These are phyloP conservation scores for Rapana venosa DNA, from an alignment of 2,888 invertebrate species.

Conservation along the genomic window DNA sequence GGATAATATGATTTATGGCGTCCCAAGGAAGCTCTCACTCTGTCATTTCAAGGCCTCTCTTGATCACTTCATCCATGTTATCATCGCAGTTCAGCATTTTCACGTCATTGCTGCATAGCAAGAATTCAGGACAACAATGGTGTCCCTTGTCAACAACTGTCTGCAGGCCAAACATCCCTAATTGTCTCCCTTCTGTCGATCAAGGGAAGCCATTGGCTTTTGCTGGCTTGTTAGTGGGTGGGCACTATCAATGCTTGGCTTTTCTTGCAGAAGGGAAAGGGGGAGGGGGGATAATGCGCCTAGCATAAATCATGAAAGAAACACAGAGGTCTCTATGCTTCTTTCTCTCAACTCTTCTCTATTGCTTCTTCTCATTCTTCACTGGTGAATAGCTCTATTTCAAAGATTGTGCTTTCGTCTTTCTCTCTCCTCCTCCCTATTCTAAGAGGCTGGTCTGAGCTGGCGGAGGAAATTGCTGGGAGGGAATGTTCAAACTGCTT, in stretches of 20 bases:
- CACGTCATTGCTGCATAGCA: background rate
- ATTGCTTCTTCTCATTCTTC: background rate
- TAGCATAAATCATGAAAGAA: background rate
- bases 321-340: background rate
- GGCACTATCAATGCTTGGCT: background rate
- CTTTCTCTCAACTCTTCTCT: background rate
- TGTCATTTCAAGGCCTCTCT: conserved; percentile 16
- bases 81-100: background rate
- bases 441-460: background rate
- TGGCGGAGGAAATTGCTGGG: conserved; percentile 29
- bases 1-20: background rate
- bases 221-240: background rate
- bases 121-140: background rate
- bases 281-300: too few relatives aligned
- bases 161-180: background rate
- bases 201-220: conserved; percentile 7
- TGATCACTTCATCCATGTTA: background rate
- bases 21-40: background rate
- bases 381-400: background rate
- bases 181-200: background rate
- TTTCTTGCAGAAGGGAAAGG: background rate
- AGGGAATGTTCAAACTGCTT: conserved; percentile 31
- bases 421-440: background rate
- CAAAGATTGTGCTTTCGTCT: background rate
- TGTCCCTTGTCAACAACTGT: background rate